Percentiles rank a stretch among this genome's conserved stretches.
phyloP scores from a whole-genome alignment of 1,140 invertebrate genomes.

The Bombus superbus region DNA sequence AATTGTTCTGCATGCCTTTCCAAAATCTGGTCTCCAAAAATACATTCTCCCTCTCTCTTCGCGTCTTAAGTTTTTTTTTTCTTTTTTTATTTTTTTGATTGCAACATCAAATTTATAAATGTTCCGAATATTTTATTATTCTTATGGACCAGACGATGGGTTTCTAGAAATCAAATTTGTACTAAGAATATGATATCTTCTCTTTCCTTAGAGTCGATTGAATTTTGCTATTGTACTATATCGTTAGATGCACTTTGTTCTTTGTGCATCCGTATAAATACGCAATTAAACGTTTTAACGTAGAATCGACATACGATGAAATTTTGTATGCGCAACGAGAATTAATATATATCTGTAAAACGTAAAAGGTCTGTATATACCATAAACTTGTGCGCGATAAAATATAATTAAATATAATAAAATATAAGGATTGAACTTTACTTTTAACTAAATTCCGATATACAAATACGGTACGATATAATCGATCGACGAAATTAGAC shows the following conservation, averaged over 20 bases:
- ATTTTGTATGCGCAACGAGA: background rate
- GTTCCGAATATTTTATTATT: background rate
- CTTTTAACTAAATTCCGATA: background rate
- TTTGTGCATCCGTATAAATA: background rate
- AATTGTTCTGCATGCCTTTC: background rate
- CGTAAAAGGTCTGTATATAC: background rate
- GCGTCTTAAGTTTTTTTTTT: background rate
- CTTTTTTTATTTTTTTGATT: too few species aligned
- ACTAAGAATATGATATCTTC: background rate
- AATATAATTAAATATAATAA: constrained; percentile 12
- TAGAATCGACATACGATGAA: background rate
- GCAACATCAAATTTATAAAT: background rate
- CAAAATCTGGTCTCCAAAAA: background rate
- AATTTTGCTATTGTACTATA: constrained; percentile 30
- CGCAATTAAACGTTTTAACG: background rate
- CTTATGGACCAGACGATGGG: background rate
- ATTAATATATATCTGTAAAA: constrained; percentile 1
- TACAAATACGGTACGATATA: background rate
- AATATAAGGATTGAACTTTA: background rate
- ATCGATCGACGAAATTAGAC: background rate
- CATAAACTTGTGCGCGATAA: constrained; percentile 43
- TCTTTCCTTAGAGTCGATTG: background rate
- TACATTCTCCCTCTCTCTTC: background rate
- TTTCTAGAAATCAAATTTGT: background rate
- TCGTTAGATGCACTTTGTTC: background rate